Evolutionary conservation across 2,113 vertebrate species (phyloP).

Genomic region (Elanus axillaris): DNA sequence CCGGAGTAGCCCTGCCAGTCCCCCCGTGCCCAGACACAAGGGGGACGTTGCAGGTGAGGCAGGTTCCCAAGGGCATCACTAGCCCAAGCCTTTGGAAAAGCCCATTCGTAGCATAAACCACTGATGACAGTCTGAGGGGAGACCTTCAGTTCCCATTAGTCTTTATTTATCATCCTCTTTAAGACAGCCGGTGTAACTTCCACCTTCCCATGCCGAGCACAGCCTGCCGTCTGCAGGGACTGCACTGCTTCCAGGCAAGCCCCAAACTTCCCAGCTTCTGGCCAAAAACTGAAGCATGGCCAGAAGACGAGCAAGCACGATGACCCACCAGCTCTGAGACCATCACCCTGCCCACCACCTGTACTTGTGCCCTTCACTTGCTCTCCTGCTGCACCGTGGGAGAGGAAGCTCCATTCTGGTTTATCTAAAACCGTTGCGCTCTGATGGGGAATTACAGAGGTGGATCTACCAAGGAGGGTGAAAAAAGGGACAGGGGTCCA

Average conservation of each 20-base stretch:
- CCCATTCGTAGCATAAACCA: background rate
- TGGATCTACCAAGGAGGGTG: background rate
- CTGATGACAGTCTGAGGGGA: background rate
- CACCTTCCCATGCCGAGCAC: background rate
- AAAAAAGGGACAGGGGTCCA: background rate
- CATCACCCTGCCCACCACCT: background rate
- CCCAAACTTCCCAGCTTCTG: background rate
- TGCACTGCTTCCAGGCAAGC: background rate
- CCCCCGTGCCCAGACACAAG: background rate
- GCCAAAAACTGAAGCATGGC: background rate
- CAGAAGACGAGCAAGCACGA: background rate
- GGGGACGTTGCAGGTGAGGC: background rate
- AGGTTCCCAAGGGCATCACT: background rate
- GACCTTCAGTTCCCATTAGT: background rate
- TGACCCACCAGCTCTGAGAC: background rate
- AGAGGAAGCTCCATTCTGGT: background rate
- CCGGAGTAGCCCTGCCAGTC: background rate
- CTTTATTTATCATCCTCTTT: background rate
- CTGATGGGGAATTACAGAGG: background rate
- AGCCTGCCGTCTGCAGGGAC: background rate
- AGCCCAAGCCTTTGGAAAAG: background rate
- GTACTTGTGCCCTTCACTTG: background rate
- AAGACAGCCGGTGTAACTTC: background rate
- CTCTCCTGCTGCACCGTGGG: rapidly evolving
- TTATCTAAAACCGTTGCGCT: rapidly evolving